Conservation (phyloP, 2,888 invertebrate genomes). For the Seira sanloemensis region DNA sequence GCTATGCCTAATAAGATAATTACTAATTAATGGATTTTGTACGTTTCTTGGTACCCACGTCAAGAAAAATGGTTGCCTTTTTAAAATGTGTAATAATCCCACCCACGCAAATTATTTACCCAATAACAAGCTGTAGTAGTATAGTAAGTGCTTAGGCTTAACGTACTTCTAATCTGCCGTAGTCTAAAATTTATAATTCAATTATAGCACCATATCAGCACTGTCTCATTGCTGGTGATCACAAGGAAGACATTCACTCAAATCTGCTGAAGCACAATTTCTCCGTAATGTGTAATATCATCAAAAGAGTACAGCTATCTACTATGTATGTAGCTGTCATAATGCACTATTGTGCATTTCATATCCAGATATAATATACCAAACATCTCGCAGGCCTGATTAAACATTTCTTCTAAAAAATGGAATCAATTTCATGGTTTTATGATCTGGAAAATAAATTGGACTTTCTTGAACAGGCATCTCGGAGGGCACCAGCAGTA, state of each 20-base stretch:
- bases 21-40: no score
- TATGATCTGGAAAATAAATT: slow-evolving; percentile 61
- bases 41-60: slow-evolving; percentile 1
- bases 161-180: no score
- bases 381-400: slow-evolving; percentile 49
- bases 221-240: no score
- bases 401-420: slow-evolving; percentile 53
- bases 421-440: slow-evolving; percentile 60
- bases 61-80: not conserved
- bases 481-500: not conserved
- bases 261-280: no score
- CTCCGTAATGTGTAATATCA: not conserved
- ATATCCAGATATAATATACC: not conserved
- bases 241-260: not conserved
- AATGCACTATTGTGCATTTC: not conserved
- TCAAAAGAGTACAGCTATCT: not conserved
- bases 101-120: not conserved
- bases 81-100: not conserved
- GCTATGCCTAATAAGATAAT: no score
- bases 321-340: not conserved
- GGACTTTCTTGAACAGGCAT: slow-evolving; percentile 49
- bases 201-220: no score
- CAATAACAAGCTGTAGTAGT: not conserved
- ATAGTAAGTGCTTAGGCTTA: no score
- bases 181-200: no score